Conservation (phyloP, 2,113 vertebrate genomes). For the Ovibos moschatus region DNA sequence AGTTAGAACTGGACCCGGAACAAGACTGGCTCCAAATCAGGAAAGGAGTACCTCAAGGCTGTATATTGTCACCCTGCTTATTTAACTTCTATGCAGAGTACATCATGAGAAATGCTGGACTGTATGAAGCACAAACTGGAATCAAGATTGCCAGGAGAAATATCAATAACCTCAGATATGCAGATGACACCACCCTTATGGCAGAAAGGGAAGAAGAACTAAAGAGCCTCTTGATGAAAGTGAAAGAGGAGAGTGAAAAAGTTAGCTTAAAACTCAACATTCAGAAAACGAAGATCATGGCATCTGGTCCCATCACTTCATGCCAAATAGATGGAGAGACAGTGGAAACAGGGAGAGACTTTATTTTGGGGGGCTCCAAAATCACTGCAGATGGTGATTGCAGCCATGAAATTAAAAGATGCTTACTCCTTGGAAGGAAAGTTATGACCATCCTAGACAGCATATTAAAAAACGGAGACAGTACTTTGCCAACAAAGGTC, state of each 20-base stretch:
- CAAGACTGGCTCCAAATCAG: neutral
- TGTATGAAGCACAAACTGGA: neutral
- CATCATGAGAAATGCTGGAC: neutral
- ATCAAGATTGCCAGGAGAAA: neutral
- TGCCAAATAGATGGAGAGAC: neutral
- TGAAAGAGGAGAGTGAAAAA: neutral
- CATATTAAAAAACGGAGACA: neutral
- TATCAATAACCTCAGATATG: neutral
- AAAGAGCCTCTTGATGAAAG: neutral
- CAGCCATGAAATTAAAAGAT: neutral
- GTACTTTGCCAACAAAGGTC: neutral
- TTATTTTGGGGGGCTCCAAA: neutral
- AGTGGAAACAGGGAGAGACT: neutral
- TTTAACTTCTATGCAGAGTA: neutral
- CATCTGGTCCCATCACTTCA: neutral
- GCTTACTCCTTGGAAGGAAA: neutral
- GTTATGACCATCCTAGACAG: neutral
- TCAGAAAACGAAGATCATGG: neutral
- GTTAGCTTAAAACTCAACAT: neutral
- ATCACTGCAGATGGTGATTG: neutral
- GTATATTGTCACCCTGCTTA: neutral
- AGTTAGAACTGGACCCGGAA: neutral
- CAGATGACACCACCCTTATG: neutral
- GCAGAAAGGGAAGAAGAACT: neutral
- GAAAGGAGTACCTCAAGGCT: fast-evolving